Evolutionary conservation across 1,140 invertebrate genomes (phyloP), one percentile per base, ranked within the genome.

Genomic region (Fopius arisanus): DNA sequence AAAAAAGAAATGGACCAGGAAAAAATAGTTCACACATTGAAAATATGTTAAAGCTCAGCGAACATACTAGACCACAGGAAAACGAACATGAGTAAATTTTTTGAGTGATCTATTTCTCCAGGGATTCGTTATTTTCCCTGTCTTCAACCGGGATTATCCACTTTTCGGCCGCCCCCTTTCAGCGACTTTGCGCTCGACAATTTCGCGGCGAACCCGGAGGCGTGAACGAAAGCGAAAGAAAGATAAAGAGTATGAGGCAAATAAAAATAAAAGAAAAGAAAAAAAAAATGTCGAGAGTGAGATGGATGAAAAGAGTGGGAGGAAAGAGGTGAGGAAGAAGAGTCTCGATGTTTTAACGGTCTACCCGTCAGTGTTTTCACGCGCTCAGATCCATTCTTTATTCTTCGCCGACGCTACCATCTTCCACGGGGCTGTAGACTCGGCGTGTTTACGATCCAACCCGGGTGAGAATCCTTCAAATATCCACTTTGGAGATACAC

Each of bases 351-450:
- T 74, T 75, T 77, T 77, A 77, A 77, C 76, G 76, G 76, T 68
- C 72, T 66, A 54, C 29, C 70, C 68, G 73, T 77, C 73, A 54
- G 73, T 73, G 54, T 59, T 59, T 77, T 77, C 76, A 72, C 76
- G 76, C 73, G 73, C 72, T 65, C 67, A 67, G 62, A 77, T 67
- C 51, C 23, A 59, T 71, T 70, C 75, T 78, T 78, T 78, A 73
- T 78, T 77, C 75, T 78, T 78, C 68, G 72, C 75, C 73, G 77
- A 78, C 77, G 77, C 75, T 77, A 78, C 77, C 72, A 76, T 75
- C 54, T 28, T 59, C 43, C 54, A 59, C 54, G 14, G 43, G 43
- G n/a, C 5, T 59, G 43, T 26, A 59, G 54, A 26, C 54, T 59
- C 23, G 3, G 23, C 54, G 54, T 59, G 23, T 26, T 59, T 59